phyloP scores from a whole-genome alignment of 1,140 invertebrate species.

The Mamestra configurata region DNA sequence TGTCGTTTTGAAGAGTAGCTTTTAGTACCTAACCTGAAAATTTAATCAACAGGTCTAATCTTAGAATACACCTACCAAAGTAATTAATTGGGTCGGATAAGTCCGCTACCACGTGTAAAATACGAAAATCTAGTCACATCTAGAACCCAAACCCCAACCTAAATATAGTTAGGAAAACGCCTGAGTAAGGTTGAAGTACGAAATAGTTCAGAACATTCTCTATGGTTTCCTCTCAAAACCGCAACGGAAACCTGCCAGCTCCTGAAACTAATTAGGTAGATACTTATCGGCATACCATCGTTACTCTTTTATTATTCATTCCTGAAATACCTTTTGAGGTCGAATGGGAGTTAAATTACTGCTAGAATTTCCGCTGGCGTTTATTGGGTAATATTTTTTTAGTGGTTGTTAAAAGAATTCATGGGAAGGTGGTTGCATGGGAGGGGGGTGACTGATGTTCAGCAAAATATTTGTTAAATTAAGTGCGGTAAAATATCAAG shows the following conservation, averaged over 20 bases:
- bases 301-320: constrained; percentile 18
- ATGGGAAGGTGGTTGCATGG: not conserved
- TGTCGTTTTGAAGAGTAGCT: too few species aligned
- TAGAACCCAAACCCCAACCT: not conserved
- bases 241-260: not conserved
- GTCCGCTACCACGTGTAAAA: not conserved
- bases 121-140: not conserved
- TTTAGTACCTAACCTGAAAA: too few species aligned
- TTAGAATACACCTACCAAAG: too few species aligned
- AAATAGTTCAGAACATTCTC: constrained; percentile 6
- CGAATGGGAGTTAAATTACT: constrained; percentile 8
- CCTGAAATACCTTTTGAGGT: not conserved
- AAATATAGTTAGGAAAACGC: not conserved
- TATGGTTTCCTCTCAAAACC: not conserved
- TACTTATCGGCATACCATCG: constrained; percentile 5
- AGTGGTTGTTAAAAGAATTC: constrained; percentile 17
- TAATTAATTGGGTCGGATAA: too few species aligned
- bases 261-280: constrained; percentile 4
- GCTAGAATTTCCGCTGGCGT: not conserved
- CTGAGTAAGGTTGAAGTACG: not conserved
- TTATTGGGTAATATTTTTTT: constrained; percentile 10
- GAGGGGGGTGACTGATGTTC: too few species aligned
- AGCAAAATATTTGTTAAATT: not conserved
- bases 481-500: too few species aligned
- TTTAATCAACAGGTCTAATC: too few species aligned